A percentile compares a stretch with the other conserved stretches of the same genome.
phyloP scores from a whole-genome alignment of 2,797 vertebrate species.

The Gila robusta region DNA sequence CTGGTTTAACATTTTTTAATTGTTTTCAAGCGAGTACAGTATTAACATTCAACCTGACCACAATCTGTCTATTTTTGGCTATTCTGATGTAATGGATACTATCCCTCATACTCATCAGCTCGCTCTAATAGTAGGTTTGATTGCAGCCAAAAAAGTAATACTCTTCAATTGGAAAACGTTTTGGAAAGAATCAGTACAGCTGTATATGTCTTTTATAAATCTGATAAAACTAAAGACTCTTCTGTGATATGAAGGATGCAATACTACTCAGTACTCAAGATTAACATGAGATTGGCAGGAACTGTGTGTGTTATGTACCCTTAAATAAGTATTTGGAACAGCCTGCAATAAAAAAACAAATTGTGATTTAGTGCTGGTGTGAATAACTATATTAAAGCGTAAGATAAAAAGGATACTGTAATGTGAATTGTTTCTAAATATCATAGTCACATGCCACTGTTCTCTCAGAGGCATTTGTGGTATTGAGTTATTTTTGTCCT shows the following conservation, averaged over 20 bases:
- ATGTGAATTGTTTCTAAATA: conserved; percentile 5
- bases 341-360: not conserved
- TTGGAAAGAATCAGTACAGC: too few species aligned
- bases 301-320: too few species aligned
- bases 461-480: not conserved
- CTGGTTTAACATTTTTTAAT: not conserved
- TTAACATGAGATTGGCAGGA: too few species aligned
- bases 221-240: too few species aligned
- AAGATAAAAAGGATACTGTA: not conserved
- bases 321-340: too few species aligned
- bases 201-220: too few species aligned
- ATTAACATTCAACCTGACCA: not conserved
- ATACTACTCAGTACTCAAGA: too few species aligned
- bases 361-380: not conserved
- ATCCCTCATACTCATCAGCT: not conserved
- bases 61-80: not conserved
- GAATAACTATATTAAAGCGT: not conserved
- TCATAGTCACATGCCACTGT: not conserved
- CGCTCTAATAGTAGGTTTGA: not conserved
- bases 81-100: not conserved
- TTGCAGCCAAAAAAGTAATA: not conserved
- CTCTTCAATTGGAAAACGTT: not conserved
- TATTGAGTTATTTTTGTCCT: conserved; percentile 4
- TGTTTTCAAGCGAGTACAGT: too few species aligned
- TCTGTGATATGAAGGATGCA: too few species aligned